Base-by-base conservation (phyloP, 2,888 invertebrate genomes). In the Drosophila hamatofila region DNA sequence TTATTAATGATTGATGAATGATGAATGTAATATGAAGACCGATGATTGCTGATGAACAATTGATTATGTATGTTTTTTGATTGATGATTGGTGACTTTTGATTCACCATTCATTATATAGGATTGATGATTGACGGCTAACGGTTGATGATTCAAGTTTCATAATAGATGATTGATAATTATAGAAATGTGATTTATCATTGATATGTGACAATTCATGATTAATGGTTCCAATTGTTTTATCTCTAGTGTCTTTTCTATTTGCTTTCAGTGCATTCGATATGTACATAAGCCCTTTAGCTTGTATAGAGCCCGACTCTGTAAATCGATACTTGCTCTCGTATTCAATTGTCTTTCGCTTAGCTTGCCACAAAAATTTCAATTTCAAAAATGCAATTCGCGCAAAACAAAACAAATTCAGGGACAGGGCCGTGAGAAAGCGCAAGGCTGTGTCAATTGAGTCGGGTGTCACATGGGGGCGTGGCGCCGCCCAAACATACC, bases 311-410 rank as follows among this genome's bases (percentile, higher is more conserved):
- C 52, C 44, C 16, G 56, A 33, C 64, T 66, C 46, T 49, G 54
- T 44, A 77, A 75, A 75, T 75, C 75, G 67, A 75, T 75, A 75
- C 55, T 21, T 27, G 58, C 21, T 37, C 37, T 48, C 63, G 30
- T 27, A 35, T 44, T 44, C 35, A 57, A 25, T 44, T 3, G 14
- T 23, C n/a, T 16, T n/a, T 55, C 61, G 63, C 63, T 67, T 46
- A 39, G 39, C 48, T 52, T 52, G 33, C 23, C 25, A n/a, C 14
- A n/a, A 48, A 41, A 42, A 42, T 42, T 42, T 21, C 42, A 56
- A 42, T 42, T 30, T 51, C 25, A 27, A 55, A 66, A 66, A 44
- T 54, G 57, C 52, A 54, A 59, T 55, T 61, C 55, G 61, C 25
- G 23, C 35, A 39, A 54, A 39, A 54, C 39, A 54, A 54, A 23